Evolutionary conservation across 2,888 invertebrate genomes (phyloP).

Genomic region (Zeuzera pyrina): DNA sequence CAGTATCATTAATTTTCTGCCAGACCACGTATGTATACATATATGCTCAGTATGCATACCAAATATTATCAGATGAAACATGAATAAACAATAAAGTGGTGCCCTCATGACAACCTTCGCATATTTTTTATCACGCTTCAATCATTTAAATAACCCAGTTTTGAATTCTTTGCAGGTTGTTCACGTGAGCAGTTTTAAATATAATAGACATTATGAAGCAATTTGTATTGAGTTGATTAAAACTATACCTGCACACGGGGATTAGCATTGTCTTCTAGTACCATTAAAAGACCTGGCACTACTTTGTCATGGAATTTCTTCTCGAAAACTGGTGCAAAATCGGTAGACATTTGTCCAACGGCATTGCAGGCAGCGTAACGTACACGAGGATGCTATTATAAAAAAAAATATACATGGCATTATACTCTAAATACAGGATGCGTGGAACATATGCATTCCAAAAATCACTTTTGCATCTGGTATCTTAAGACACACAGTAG

Average conservation of each 20-base stretch:
- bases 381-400: constrained; percentile 87
- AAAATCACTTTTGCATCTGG: background rate
- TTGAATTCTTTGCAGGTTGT: too few species aligned
- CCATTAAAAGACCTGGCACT: constrained; percentile 89
- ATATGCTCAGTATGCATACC: too few species aligned
- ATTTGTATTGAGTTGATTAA: too few species aligned
- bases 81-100: too few species aligned
- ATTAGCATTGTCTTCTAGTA: constrained; percentile 91
- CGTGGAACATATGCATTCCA: background rate
- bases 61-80: too few species aligned
- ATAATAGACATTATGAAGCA: too few species aligned
- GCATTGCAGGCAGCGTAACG: constrained; percentile 99
- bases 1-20: too few species aligned
- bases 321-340: constrained; percentile 97
- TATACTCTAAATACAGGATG: background rate
- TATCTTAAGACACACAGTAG: background rate
- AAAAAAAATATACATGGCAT: background rate
- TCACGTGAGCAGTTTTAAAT: too few species aligned
- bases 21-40: too few species aligned
- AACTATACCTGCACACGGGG: constrained; percentile 96
- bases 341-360: constrained; percentile 98
- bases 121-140: too few species aligned
- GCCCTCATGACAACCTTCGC: too few species aligned
- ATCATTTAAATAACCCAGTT: too few species aligned
- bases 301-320: constrained; percentile 98